Conservation (phyloP, 2,888 invertebrate species). For the Chelonus formosanus region DNA sequence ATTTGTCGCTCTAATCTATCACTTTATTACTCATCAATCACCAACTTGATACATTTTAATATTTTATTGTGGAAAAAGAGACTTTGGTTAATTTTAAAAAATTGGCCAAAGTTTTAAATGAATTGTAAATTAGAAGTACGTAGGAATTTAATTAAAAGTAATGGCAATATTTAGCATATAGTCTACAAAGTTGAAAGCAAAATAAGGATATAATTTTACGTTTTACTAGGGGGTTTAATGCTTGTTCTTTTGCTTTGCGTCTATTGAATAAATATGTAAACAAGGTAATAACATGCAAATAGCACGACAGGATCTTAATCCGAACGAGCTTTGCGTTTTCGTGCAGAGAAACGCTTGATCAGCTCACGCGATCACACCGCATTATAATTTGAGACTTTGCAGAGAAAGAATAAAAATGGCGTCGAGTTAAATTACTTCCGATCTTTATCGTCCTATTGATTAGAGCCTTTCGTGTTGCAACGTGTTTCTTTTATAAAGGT, state of each 20-base stretch:
- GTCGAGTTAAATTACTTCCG: not conserved
- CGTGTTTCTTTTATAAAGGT: not conserved
- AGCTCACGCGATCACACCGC: constrained; percentile 21
- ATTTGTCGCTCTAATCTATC: not conserved
- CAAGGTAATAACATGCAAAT: constrained; percentile 64
- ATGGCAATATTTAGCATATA: constrained; percentile 4
- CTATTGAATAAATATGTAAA: constrained; percentile 59
- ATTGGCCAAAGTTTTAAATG: no score
- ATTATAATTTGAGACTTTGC: constrained; percentile 1
- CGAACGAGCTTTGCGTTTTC: constrained; percentile 17
- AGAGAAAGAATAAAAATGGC: not conserved
- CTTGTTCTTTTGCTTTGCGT: constrained; percentile 20
- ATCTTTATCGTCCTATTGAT: not conserved
- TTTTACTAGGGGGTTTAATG: not conserved
- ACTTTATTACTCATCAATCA: not conserved
- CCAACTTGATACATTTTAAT: no score
- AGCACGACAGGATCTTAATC: constrained; percentile 48
- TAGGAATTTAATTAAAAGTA: no score
- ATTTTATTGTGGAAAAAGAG: no score
- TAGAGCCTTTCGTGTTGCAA: constrained; percentile 1
- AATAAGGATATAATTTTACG: constrained; percentile 1
- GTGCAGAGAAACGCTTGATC: constrained; percentile 12
- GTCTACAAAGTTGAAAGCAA: not conserved
- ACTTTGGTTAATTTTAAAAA: no score
- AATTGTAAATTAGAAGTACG: no score